Evolutionary conservation across 2,888 invertebrate genomes (phyloP).

Genomic region (Leucophenga montana): DNA sequence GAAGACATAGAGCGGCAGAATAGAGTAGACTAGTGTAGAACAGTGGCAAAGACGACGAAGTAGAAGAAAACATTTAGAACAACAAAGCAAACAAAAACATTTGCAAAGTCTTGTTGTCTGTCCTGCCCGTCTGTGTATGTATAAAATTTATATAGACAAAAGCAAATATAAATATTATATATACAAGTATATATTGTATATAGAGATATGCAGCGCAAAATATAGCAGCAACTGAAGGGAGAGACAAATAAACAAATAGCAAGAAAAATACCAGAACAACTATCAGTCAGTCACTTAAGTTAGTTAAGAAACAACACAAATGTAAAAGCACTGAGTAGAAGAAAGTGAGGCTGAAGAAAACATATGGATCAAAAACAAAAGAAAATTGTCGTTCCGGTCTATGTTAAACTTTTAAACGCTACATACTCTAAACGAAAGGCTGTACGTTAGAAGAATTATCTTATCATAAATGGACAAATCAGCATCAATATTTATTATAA

Average conservation of each 20-base stretch:
- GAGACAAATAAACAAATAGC: slow-evolving; percentile 49
- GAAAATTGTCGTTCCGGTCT: not conserved
- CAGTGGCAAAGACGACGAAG: slow-evolving; percentile 7
- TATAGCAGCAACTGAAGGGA: slow-evolving; percentile 30
- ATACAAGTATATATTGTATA: slow-evolving; percentile 38
- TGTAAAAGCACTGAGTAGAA: not conserved
- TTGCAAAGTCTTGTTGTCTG: no score
- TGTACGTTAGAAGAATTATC: no score
- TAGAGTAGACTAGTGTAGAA: no score
- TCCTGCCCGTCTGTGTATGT: no score
- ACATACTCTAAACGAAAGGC: no score
- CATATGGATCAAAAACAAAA: no score
- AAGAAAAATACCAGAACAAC: slow-evolving; percentile 49
- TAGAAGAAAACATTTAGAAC: slow-evolving; percentile 45
- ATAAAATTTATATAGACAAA: slow-evolving; percentile 33
- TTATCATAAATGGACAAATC: no score
- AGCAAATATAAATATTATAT: slow-evolving; percentile 31
- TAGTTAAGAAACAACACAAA: slow-evolving; percentile 37
- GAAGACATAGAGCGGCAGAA: not conserved
- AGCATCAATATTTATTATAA: no score
- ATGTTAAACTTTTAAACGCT: no score
- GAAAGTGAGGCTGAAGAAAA: not conserved
- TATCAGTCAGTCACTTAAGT: slow-evolving; percentile 66
- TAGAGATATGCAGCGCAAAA: not conserved
- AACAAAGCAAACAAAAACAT: slow-evolving; percentile 42